Evolutionary conservation across 2,888 invertebrate genomes (phyloP).

Genomic region (Cloeon dipterum): DNA sequence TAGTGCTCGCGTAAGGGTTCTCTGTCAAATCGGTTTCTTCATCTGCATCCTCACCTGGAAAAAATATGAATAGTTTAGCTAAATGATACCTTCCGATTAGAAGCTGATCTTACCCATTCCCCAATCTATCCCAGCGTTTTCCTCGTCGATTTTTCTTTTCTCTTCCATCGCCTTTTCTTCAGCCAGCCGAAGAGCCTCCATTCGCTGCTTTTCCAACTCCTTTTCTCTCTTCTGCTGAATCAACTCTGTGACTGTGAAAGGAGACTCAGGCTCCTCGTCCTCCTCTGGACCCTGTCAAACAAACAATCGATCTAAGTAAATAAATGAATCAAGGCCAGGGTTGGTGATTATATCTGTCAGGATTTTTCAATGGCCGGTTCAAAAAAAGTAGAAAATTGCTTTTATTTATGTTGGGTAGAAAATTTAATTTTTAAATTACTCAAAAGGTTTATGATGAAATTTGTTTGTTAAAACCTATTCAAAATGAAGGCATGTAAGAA

Average conservation of each 20-base stretch:
- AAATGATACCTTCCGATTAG: not conserved
- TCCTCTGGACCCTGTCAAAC: conserved; percentile 42
- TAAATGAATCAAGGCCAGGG: too few species aligned
- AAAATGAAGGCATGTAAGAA: too few species aligned
- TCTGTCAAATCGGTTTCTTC: conserved; percentile 59
- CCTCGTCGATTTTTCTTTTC: conserved; percentile 16
- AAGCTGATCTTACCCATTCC: conserved; percentile 58
- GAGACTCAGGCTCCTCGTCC: conserved; percentile 70
- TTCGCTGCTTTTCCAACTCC: conserved; percentile 20
- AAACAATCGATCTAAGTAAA: too few species aligned
- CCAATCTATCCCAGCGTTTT: conserved; percentile 68
- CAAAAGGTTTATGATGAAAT: too few species aligned
- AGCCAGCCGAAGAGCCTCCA: conserved; percentile 5
- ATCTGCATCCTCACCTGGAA: conserved; percentile 57
- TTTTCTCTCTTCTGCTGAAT: conserved; percentile 26
- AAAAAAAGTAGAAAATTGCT: too few species aligned
- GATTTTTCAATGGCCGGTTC: too few species aligned
- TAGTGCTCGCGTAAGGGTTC: conserved; percentile 60
- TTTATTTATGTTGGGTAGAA: too few species aligned
- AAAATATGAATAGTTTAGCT: not conserved
- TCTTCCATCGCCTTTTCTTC: conserved; percentile 14
- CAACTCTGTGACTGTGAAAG: conserved; percentile 51
- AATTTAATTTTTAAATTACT: too few species aligned
- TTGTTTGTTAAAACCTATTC: too few species aligned
- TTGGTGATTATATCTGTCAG: too few species aligned